phyloP scores from a whole-genome alignment of 2,797 vertebrate genomes.

The Lutra lutra region DNA sequence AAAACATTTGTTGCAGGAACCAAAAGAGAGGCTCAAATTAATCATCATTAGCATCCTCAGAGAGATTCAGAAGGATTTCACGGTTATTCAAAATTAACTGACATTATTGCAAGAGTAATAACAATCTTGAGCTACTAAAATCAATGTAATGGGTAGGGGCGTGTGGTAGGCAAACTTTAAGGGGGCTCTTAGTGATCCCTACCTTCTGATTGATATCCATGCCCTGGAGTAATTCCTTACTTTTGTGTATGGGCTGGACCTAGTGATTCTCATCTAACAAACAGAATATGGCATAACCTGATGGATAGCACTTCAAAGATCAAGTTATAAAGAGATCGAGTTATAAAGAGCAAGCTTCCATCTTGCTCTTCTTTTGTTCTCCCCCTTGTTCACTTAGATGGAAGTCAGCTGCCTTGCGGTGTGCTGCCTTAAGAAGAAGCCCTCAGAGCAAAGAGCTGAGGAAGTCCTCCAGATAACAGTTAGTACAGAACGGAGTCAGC shows the following conservation, averaged over 20 bases:
- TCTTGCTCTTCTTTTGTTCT: neutral
- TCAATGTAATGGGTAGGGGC: neutral
- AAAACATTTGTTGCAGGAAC: neutral
- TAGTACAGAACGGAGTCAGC: neutral
- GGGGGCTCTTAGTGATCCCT: neutral
- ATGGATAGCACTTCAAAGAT: neutral
- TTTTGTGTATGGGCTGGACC: neutral
- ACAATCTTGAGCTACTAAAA: neutral
- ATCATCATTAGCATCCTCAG: neutral
- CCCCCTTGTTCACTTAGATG: neutral
- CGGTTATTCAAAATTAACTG: neutral
- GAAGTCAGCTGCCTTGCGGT: neutral
- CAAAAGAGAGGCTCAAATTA: neutral
- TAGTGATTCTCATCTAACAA: neutral
- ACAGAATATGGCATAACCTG: neutral
- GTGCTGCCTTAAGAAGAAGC: neutral
- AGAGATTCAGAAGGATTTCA: neutral
- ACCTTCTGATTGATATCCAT: neutral
- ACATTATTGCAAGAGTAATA: neutral
- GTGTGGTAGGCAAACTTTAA: neutral
- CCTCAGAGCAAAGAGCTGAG: neutral
- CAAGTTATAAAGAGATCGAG: neutral
- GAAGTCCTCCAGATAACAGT: neutral
- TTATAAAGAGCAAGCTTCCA: neutral
- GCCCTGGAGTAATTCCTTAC: neutral